Evolutionary conservation across 2,797 vertebrate genomes (phyloP).

Genomic region (Peromyscus nudipes): DNA sequence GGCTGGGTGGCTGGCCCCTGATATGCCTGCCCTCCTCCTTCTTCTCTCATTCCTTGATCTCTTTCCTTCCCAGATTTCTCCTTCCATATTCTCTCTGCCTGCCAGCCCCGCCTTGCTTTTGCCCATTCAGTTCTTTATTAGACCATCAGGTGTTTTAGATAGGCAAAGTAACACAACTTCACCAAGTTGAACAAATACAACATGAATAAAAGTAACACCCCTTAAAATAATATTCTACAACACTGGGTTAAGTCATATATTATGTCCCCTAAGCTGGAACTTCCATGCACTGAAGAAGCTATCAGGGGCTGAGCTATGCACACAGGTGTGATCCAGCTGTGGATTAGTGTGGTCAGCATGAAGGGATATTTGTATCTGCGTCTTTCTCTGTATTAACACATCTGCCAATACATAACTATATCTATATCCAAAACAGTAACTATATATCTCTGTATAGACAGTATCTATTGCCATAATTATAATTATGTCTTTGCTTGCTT

Average conservation of each 20-base stretch:
- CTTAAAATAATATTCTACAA: too few relatives aligned
- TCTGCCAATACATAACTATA: background rate
- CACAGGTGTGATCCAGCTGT: background rate
- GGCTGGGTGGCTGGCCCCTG: too few relatives aligned
- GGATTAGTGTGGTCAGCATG: background rate
- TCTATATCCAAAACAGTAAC: background rate
- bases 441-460: rapidly evolving
- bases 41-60: too few relatives aligned
- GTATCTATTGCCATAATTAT: rapidly evolving
- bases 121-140: too few relatives aligned
- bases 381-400: background rate
- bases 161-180: too few relatives aligned
- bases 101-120: too few relatives aligned
- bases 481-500: background rate
- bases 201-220: too few relatives aligned
- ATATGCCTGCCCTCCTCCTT: too few relatives aligned
- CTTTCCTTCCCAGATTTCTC: too few relatives aligned
- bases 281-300: background rate
- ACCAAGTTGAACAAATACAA: too few relatives aligned
- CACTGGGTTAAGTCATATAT: background rate
- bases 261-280: background rate
- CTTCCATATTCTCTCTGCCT: too few relatives aligned
- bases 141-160: too few relatives aligned
- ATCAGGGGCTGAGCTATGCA: background rate
- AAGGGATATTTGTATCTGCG: background rate